A percentile compares a stretch with the other conserved stretches of the same genome.
phyloP scores from a whole-genome alignment of 2,888 invertebrate genomes.

The Octonoba sinensis region DNA sequence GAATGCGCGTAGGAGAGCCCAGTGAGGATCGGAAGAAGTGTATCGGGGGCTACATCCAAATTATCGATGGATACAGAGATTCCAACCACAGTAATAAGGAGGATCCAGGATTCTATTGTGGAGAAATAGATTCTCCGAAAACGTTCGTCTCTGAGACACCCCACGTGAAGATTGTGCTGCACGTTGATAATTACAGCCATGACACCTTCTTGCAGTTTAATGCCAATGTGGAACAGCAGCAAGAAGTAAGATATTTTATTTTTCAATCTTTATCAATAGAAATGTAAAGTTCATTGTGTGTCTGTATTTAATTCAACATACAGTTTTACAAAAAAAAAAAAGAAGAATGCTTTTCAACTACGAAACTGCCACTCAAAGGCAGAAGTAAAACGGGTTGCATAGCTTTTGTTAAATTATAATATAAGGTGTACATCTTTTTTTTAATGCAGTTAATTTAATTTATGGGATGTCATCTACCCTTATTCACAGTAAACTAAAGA shows the following conservation, averaged over 20 bases:
- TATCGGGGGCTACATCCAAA: slow-evolving; percentile 65
- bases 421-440: too few species aligned
- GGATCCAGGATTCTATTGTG: slow-evolving; percentile 84
- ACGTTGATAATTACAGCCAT: slow-evolving; percentile 92
- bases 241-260: slow-evolving; percentile 76
- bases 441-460: too few species aligned
- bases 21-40: slow-evolving; percentile 57
- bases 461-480: too few species aligned
- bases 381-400: too few species aligned
- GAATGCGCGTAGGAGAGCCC: slow-evolving; percentile 65
- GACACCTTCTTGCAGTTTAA: slow-evolving; percentile 90
- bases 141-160: slow-evolving; percentile 95
- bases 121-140: slow-evolving; percentile 92
- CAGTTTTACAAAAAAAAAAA: too few species aligned
- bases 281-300: too few species aligned
- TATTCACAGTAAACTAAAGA: too few species aligned
- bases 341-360: too few species aligned
- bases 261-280: too few species aligned
- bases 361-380: neutral
- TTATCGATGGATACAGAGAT: slow-evolving; percentile 66
- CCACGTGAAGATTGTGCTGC: slow-evolving; percentile 90
- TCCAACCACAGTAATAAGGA: slow-evolving; percentile 62
- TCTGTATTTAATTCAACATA: too few species aligned
- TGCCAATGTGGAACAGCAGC: slow-evolving; percentile 89
- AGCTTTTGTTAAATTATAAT: too few species aligned